Conservation (phyloP, 2,797 vertebrate genomes). For the Cyprinella venusta region DNA sequence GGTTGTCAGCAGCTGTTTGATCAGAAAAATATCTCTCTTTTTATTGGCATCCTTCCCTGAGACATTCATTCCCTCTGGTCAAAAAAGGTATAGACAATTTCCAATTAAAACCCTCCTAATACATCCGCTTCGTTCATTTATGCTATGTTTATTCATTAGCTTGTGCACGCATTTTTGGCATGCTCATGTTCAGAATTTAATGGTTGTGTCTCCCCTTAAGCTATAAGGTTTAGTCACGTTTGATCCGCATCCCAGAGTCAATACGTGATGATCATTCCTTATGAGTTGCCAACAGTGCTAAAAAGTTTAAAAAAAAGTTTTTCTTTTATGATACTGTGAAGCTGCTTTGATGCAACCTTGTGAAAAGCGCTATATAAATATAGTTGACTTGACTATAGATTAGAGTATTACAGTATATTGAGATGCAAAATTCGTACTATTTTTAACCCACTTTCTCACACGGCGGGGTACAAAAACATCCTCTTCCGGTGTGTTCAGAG, state of each 20-base stretch:
- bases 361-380: too few relatives aligned
- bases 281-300: not conserved
- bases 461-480: not conserved
- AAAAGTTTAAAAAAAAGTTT: not conserved
- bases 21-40: slow-evolving; percentile 21
- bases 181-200: slow-evolving; percentile 45
- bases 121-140: slow-evolving; percentile 29
- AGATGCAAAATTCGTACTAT: not conserved
- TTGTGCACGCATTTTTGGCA: slow-evolving; percentile 27
- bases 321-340: too few relatives aligned
- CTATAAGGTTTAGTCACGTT: slow-evolving; percentile 35
- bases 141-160: slow-evolving; percentile 39
- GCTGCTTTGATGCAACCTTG: too few relatives aligned
- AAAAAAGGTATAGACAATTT: not conserved
- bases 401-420: not conserved
- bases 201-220: not conserved
- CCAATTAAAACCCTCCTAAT: not conserved
- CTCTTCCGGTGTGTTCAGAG: not conserved
- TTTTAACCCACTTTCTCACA: not conserved
- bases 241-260: slow-evolving; percentile 48
- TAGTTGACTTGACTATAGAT: not conserved
- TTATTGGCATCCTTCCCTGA: slow-evolving; percentile 36
- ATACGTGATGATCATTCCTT: not conserved
- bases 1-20: slow-evolving; percentile 28
- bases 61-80: slow-evolving; percentile 9